Evolutionary conservation across 1,140 invertebrate species (phyloP).

Genomic region (Drosophila takahashii): DNA sequence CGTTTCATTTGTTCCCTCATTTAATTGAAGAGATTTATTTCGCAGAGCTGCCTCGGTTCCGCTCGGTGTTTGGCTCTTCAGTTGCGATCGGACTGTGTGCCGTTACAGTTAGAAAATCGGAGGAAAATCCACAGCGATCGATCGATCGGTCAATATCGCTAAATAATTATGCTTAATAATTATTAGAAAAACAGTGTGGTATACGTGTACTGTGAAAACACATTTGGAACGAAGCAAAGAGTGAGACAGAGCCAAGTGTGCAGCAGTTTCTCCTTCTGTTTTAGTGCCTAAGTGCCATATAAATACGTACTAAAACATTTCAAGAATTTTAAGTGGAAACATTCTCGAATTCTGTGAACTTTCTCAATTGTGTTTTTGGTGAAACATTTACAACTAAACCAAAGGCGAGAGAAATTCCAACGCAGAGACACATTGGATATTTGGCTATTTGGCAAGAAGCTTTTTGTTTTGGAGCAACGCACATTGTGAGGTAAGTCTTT

Average conservation of each 20-base stretch:
- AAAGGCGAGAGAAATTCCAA: constrained; percentile 29
- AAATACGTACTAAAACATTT: constrained; percentile 53
- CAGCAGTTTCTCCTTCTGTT: constrained; percentile 44
- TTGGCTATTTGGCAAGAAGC: constrained; percentile 54
- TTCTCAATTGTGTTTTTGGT: constrained; percentile 54
- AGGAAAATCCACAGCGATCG: constrained; percentile 4
- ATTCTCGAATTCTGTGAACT: constrained; percentile 54
- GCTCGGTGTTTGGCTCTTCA: constrained; percentile 33
- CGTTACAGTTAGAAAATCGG: constrained; percentile 50
- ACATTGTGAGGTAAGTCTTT: constrained; percentile 53
- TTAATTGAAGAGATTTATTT: constrained; percentile 80
- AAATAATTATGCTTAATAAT: constrained; percentile 33
- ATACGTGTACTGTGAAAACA: constrained; percentile 18
- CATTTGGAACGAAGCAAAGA: not conserved
- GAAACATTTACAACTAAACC: constrained; percentile 42
- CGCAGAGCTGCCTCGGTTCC: constrained; percentile 35
- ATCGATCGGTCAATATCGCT: constrained; percentile 5
- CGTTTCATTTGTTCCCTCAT: constrained; percentile 68
- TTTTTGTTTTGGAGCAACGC: constrained; percentile 28
- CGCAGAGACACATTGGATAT: constrained; percentile 49
- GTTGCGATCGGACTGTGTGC: constrained; percentile 64
- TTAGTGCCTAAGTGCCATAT: constrained; percentile 45
- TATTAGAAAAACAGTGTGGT: constrained; percentile 6
- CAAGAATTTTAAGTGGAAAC: constrained; percentile 73
- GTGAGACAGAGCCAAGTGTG: constrained; percentile 25